Conservation (phyloP, 2,797 vertebrate genomes). For the Heterohyrax brucei region DNA sequence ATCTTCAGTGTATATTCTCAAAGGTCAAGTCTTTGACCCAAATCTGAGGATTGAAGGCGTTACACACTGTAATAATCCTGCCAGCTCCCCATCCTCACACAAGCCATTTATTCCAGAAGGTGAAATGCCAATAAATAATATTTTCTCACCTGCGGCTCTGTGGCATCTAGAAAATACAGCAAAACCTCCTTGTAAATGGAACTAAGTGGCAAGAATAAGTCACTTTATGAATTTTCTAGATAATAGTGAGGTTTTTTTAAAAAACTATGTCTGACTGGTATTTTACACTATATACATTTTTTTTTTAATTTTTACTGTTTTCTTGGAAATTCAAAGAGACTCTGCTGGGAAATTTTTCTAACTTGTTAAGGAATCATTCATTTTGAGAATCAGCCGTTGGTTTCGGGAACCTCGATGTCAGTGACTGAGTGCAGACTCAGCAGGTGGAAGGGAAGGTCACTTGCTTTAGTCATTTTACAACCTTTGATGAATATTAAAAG, state of each 20-base stretch:
- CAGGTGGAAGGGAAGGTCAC: neutral
- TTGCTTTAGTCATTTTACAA: neutral
- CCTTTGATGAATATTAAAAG: neutral
- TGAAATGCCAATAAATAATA: neutral
- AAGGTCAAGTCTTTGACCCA: constrained; percentile 52
- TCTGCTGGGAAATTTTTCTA: neutral
- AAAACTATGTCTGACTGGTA: neutral
- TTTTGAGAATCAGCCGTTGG: constrained; percentile 2
- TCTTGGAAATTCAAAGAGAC: neutral
- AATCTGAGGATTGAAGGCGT: constrained; percentile 12
- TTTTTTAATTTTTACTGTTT: neutral
- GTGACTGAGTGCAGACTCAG: no score
- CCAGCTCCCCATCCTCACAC: neutral
- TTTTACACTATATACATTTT: neutral
- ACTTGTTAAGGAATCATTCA: neutral
- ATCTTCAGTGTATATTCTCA: constrained; percentile 61
- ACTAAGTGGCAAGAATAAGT: constrained; percentile 15
- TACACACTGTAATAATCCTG: neutral
- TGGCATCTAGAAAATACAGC: constrained; percentile 37
- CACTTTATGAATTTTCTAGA: constrained; percentile 7
- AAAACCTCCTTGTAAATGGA: neutral
- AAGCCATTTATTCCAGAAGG: constrained; percentile 45
- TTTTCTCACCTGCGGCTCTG: constrained; percentile 52
- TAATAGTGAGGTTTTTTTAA: neutral
- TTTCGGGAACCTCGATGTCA: neutral